phyloP scores from a whole-genome alignment of 2,888 invertebrate genomes.

The Prosopocoilus inquinatus region DNA sequence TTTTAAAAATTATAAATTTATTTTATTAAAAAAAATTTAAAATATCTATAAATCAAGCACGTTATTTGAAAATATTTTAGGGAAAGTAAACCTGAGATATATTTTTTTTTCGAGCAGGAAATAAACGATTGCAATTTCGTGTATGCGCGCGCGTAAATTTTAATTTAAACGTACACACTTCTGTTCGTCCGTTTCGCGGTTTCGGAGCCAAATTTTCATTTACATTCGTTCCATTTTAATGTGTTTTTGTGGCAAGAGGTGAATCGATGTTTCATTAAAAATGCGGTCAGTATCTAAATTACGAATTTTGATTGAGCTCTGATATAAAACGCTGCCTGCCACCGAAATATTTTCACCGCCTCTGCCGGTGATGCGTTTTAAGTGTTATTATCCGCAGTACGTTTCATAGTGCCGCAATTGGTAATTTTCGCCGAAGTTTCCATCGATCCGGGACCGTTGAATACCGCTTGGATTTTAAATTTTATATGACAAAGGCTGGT shows the following conservation, averaged over 20 bases:
- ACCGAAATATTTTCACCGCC: constrained; percentile 10
- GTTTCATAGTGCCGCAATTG: too few relatives aligned
- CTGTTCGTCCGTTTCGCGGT: constrained; percentile 33
- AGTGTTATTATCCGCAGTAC: too few relatives aligned
- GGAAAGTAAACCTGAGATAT: too few relatives aligned
- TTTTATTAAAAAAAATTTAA: not conserved
- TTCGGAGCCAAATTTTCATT: constrained; percentile 35
- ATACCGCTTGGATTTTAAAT: too few relatives aligned
- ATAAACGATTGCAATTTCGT: too few relatives aligned
- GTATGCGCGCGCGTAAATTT: constrained; percentile 13
- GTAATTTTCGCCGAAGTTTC: constrained; percentile 1
- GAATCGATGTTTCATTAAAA: constrained; percentile 38
- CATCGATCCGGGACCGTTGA: not conserved
- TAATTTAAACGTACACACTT: constrained; percentile 20
- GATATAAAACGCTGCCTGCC: constrained; percentile 11
- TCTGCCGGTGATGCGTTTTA: not conserved
- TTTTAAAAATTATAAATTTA: not conserved
- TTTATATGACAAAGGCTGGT: too few relatives aligned
- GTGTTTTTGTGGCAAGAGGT: constrained; percentile 33
- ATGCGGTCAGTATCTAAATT: constrained; percentile 35
- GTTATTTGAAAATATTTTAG: too few relatives aligned
- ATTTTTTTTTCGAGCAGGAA: too few relatives aligned
- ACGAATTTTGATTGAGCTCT: constrained; percentile 30
- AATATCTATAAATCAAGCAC: too few relatives aligned
- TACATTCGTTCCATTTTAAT: constrained; percentile 37